Percentiles rank a stretch among this genome's conserved stretches.
Conservation (phyloP, 2,888 invertebrate species). For the Notodromas monacha region DNA sequence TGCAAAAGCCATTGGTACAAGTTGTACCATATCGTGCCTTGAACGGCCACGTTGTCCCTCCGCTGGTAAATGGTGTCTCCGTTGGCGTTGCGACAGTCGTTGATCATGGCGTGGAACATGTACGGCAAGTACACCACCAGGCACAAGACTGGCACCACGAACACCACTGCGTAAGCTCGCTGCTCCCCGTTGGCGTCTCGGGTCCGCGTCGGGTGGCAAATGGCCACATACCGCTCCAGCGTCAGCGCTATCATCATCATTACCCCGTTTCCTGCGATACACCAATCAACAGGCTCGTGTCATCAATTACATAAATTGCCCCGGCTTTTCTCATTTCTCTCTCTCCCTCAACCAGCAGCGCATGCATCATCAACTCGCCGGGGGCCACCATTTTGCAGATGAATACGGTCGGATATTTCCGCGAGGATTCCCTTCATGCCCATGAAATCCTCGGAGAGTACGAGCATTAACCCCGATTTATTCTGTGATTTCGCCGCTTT, state of each 20-base stretch:
- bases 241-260: conserved; percentile 39
- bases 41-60: conserved; percentile 20
- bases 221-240: conserved; percentile 35
- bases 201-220: conserved; percentile 33
- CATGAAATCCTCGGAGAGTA: too few relatives aligned
- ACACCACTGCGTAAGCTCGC: conserved; percentile 24
- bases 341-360: too few relatives aligned
- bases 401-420: too few relatives aligned
- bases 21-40: conserved; percentile 18
- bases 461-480: too few relatives aligned
- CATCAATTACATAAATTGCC: too few relatives aligned
- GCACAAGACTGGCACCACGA: conserved; percentile 27
- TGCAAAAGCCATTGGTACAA: conserved; percentile 28
- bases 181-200: conserved; percentile 28
- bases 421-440: too few relatives aligned
- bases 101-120: conserved; percentile 26
- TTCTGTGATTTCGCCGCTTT: too few relatives aligned
- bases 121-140: conserved; percentile 33
- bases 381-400: too few relatives aligned
- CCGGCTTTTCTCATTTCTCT: too few relatives aligned
- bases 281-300: too few relatives aligned
- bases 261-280: conserved; percentile 32
- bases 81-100: conserved; percentile 20
- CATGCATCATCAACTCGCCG: too few relatives aligned
- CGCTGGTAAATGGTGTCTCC: conserved; percentile 21